These are phyloP conservation scores for Botia kubotai DNA, from an alignment of 2,797 vertebrate species.

Conservation along the genomic window DNA sequence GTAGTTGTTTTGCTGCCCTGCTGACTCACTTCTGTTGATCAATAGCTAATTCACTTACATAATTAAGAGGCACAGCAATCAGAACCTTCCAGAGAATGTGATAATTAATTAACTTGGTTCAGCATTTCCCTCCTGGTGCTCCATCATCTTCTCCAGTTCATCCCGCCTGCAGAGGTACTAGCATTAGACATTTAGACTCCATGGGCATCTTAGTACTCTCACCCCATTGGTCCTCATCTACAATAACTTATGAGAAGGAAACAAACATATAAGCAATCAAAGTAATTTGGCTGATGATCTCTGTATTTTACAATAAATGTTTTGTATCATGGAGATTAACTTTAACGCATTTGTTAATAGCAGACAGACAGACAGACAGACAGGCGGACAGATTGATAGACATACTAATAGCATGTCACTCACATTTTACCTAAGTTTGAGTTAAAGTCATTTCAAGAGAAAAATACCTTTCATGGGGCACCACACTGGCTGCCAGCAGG, in stretches of 20 bases:
- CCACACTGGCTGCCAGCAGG: not conserved
- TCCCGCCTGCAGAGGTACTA: conserved; percentile 62
- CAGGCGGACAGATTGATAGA: too few relatives aligned
- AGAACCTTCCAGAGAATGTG: conserved; percentile 45
- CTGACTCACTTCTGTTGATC: conserved; percentile 77
- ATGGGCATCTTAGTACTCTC: conserved; percentile 5
- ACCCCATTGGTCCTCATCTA: conserved; percentile 8
- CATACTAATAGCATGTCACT: too few relatives aligned
- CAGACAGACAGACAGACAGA: too few relatives aligned
- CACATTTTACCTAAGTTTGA: too few relatives aligned
- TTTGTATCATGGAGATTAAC: too few relatives aligned
- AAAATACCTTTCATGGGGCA: not conserved
- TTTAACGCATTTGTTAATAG: too few relatives aligned
- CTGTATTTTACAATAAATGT: too few relatives aligned
- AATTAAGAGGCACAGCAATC: conserved; percentile 71
- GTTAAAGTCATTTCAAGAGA: too few relatives aligned
- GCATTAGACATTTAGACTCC: conserved; percentile 60
- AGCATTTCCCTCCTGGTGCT: conserved; percentile 70
- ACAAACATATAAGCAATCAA: conserved; percentile 1
- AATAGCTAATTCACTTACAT: conserved; percentile 82
- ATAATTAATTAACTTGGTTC: conserved; percentile 76
- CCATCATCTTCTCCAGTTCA: conserved; percentile 71
- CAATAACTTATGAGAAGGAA: not conserved
- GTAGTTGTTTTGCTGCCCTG: conserved; percentile 59
- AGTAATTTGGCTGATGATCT: conserved; percentile 6